phyloP scores from a whole-genome alignment of 2,888 invertebrate species.

The Mythimna vitellina region DNA sequence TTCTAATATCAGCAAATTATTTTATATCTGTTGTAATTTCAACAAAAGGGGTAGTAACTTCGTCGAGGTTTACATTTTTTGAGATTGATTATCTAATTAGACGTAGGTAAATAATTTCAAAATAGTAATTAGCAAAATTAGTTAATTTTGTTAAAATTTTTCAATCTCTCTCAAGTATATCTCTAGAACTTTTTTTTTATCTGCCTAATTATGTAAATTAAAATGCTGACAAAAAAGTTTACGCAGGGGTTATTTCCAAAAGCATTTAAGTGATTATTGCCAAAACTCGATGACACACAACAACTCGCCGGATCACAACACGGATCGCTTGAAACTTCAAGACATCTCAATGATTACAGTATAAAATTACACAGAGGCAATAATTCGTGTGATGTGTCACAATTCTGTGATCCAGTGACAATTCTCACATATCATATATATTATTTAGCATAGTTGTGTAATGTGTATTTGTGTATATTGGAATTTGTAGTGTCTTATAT shows the following conservation, averaged over 20 bases:
- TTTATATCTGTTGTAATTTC: neutral
- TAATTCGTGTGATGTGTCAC: conserved; percentile 7
- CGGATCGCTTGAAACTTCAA: no score
- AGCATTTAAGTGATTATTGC: neutral
- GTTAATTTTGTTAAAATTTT: neutral
- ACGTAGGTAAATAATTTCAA: neutral
- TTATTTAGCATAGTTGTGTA: no score
- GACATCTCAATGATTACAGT: neutral
- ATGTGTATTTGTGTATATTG: no score
- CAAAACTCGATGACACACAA: neutral
- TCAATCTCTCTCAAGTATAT: no score
- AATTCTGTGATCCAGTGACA: conserved; percentile 25
- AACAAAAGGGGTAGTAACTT: neutral
- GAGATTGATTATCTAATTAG: neutral
- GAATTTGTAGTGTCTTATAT: no score
- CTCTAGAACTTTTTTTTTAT: no score
- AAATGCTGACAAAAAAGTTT: no score
- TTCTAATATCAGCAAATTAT: neutral
- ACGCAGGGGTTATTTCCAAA: neutral
- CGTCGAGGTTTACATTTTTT: neutral
- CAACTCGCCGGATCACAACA: neutral
- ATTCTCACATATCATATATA: neutral
- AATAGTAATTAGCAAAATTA: no score
- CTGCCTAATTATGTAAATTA: no score
- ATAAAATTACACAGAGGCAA: neutral